Base-by-base conservation (phyloP, 2,888 invertebrate genomes). In the Antheraea assamensis region DNA sequence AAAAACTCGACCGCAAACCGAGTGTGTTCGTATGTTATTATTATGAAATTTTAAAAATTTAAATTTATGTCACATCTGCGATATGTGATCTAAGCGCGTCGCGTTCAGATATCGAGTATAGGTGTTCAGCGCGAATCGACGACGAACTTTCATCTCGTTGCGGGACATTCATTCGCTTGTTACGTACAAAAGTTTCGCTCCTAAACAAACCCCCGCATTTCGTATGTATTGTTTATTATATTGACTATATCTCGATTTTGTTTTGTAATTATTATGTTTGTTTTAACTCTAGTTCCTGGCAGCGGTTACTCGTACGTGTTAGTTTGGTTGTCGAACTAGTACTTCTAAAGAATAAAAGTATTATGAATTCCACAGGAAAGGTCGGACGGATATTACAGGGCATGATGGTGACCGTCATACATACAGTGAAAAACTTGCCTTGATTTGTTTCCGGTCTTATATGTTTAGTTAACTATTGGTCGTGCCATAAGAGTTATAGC, bases 31-130 rank as follows among this genome's bases (percentile, higher is more conserved):
- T n/a, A n/a, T 58, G 24, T 24, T 24, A n/a, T n/a, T n/a, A n/a
- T n/a, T n/a, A 24, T 58, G 30, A 64, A 30, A 0, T 64, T 64
- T 30, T 30, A 3, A 4, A n/a, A 4, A 64, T 64, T 64, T 17
- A 30, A 15, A 30, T 17, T 17, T 17, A 3, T 71, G 30, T 72
- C 55, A 13, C 21, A 3, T 72, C 70, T 71, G 24, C 61, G 8
- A 42, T 24, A 47, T 19, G 7, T 68, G n/a, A 47, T 87, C 87
- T 87, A 71, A 84, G 84, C 5, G 70, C 72, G 72, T 76, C 74
- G 76, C 76, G 79, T 88, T 88, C 78, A 79, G 81, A 79, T 87
- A 89, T 90, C 87, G 87, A 80, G 83, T 85, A 85, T 85, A 82
- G 82, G 81, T 82, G 86, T 84, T 80, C 77, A 78, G 75, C 68